Evolutionary conservation across 2,888 invertebrate genomes (phyloP).

Genomic region (Boloria selene): DNA sequence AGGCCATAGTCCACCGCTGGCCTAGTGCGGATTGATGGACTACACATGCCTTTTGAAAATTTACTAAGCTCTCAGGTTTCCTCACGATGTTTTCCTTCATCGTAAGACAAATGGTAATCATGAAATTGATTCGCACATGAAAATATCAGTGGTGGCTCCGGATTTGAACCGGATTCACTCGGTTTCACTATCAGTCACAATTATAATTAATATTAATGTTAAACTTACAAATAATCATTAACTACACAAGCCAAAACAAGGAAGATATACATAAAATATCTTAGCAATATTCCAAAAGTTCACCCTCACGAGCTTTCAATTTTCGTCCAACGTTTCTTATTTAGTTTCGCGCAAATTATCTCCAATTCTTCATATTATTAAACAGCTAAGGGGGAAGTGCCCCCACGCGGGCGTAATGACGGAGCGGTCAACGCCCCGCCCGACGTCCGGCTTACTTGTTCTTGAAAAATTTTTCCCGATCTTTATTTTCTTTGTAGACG

Average conservation of each 20-base stretch:
- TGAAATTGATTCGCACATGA: no score
- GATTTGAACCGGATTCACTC: no score
- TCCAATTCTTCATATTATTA: constrained; percentile 83
- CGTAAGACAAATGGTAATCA: no score
- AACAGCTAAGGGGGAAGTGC: constrained; percentile 79
- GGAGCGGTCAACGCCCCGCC: constrained; percentile 76
- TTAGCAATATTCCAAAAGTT: constrained; percentile 16
- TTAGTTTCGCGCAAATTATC: constrained; percentile 83
- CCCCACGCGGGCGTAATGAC: constrained; percentile 74
- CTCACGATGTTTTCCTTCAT: no score
- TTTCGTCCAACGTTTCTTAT: constrained; percentile 81
- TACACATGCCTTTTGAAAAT: no score
- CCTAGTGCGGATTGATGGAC: no score
- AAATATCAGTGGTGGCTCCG: no score
- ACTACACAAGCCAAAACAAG: not conserved
- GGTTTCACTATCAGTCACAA: no score
- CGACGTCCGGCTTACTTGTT: constrained; percentile 75
- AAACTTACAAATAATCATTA: not conserved
- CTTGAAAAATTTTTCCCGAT: constrained; percentile 82
- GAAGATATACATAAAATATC: constrained; percentile 8
- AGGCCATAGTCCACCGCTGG: no score
- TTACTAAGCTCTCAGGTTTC: no score
- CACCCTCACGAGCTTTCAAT: constrained; percentile 73
- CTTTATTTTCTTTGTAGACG: constrained; percentile 81
- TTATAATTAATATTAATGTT: no score